A percentile compares a stretch with the other conserved stretches of the same genome.
phyloP scores from a whole-genome alignment of 2,797 vertebrate genomes.

The Parauchenoglanis ngamensis region DNA sequence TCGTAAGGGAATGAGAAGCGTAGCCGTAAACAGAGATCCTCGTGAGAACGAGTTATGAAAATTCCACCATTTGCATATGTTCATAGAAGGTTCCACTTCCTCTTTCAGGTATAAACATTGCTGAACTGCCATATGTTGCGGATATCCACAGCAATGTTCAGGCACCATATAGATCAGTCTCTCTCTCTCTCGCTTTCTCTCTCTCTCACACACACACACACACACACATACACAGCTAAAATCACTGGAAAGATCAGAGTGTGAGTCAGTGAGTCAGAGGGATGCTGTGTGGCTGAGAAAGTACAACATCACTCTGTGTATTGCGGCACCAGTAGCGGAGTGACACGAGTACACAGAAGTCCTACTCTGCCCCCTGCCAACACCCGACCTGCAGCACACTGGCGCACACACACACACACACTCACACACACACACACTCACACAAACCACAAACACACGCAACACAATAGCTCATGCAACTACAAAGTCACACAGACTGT shows the following conservation, averaged over 20 bases:
- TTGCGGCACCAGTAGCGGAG: conserved; percentile 71
- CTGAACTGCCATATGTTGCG: background rate
- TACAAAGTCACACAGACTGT: conserved; percentile 44
- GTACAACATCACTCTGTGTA: conserved; percentile 53
- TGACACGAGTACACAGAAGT: conserved; percentile 72
- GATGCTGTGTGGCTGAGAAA: conserved; percentile 49
- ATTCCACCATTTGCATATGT: conserved; percentile 46
- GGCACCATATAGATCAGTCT: background rate
- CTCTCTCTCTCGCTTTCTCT: background rate
- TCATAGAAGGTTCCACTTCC: conserved; percentile 46
- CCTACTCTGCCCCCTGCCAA: conserved; percentile 63
- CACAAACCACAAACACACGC: conserved; percentile 40
- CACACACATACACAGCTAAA: conserved; percentile 45
- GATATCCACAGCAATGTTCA: background rate
- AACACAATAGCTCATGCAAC: conserved; percentile 41
- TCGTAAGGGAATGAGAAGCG: background rate
- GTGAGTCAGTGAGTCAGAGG: conserved; percentile 39
- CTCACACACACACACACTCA: conserved; percentile 35
- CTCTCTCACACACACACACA: conserved; percentile 1
- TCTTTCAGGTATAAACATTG: background rate
- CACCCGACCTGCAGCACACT: conserved; percentile 40
- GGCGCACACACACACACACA: conserved; percentile 36
- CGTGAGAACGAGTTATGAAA: conserved; percentile 26
- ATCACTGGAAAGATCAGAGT: conserved; percentile 62
- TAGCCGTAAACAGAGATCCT: background rate